Evolutionary conservation across 1,140 invertebrate genomes (phyloP).

Genomic region (Tetramorium alpestre): DNA sequence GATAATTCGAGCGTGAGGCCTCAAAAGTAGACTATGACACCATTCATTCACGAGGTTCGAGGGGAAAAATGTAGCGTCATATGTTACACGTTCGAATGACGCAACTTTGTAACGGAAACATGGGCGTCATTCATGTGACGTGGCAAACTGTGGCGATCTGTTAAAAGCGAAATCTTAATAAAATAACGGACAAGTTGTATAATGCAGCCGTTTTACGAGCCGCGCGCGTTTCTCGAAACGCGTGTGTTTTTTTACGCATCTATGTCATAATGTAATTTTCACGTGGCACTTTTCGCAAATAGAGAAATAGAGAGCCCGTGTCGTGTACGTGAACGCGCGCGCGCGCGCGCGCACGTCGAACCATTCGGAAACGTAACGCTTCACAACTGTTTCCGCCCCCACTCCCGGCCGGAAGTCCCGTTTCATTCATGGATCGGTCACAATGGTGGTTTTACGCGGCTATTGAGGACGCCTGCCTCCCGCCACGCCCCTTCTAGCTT

Average conservation of each 20-base stretch:
- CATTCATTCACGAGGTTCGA: not conserved
- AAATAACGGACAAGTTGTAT: not conserved
- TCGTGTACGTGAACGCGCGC: conserved; percentile 42
- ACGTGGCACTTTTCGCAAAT: conserved; percentile 33
- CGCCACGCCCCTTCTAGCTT: conserved; percentile 70
- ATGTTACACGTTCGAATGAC: conserved; percentile 29
- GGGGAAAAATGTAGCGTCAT: not conserved
- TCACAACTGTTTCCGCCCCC: conserved; percentile 83
- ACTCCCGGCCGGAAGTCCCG: conserved; percentile 82
- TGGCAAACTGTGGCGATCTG: not conserved
- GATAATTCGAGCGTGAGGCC: conserved; percentile 9
- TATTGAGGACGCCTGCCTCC: conserved; percentile 80
- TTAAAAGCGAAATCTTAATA: conserved; percentile 33
- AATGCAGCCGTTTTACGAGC: not conserved
- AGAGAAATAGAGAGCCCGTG: not conserved
- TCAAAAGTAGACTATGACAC: not conserved
- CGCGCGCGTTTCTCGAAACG: not conserved
- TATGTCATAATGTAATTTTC: conserved; percentile 1
- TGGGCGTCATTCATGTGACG: conserved; percentile 31
- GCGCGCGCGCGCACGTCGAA: conserved; percentile 68
- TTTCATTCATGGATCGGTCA: conserved; percentile 84
- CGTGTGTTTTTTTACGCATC: not conserved
- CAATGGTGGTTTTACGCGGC: conserved; percentile 84
- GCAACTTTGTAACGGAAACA: conserved; percentile 35
- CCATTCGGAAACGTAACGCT: conserved; percentile 81